Evolutionary conservation across 2,888 invertebrate species (phyloP).

Genomic region (Orthosia gothica): DNA sequence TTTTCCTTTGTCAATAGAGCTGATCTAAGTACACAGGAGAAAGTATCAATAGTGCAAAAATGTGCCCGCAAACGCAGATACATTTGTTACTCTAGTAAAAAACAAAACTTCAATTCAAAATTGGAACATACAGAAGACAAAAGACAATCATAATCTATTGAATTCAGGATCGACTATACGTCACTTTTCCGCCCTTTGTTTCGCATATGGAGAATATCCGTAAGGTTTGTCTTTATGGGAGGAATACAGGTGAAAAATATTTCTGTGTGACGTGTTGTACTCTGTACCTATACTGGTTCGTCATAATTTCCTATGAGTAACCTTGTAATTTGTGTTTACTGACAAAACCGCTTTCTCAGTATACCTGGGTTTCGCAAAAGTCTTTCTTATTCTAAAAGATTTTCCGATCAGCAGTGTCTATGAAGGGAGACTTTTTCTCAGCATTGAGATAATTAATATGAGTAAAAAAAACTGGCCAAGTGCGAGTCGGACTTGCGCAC

Average conservation of each 20-base stretch:
- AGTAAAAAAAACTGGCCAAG: too few species aligned
- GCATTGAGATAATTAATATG: too few species aligned
- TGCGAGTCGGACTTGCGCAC: too few species aligned
- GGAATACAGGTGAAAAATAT: background rate
- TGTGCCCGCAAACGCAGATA: too few species aligned
- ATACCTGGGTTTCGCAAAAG: background rate
- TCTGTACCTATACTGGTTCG: background rate
- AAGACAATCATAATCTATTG: background rate
- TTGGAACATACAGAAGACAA: background rate
- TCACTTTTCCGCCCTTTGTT: background rate
- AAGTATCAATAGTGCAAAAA: too few species aligned
- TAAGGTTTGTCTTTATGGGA: background rate
- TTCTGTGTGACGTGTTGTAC: background rate
- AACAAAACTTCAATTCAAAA: too few species aligned
- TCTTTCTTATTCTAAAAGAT: too few species aligned
- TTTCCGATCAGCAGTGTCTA: too few species aligned
- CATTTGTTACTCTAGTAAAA: too few species aligned
- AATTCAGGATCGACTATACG: background rate
- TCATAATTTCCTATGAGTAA: slow-evolving; percentile 15
- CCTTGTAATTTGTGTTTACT: slow-evolving; percentile 4
- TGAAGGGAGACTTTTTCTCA: too few species aligned
- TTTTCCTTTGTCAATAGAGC: too few species aligned
- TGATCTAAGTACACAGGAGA: too few species aligned
- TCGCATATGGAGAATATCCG: background rate
- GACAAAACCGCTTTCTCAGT: background rate